A percentile compares a stretch with the other conserved stretches of the same genome.
Evolutionary conservation across 2,113 vertebrate genomes (phyloP).

Genomic region (Corythaixoides concolor): DNA sequence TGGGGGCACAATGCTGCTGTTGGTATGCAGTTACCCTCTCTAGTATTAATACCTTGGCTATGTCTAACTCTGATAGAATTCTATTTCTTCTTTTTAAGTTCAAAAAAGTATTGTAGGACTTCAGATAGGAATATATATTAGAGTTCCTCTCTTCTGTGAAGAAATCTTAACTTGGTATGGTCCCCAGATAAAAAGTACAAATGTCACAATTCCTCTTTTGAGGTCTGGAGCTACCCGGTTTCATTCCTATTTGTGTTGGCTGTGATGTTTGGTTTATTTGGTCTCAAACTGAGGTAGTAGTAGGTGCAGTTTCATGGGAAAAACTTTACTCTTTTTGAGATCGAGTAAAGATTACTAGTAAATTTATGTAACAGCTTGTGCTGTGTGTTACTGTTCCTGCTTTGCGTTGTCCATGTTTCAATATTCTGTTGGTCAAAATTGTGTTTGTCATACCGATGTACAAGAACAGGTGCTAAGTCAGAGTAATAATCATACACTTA

Average conservation of each 20-base stretch:
- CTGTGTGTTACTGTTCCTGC: neutral
- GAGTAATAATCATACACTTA: neutral
- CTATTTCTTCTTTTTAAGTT: neutral
- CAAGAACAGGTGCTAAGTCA: neutral
- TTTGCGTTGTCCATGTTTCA: neutral
- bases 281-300: neutral
- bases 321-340: neutral
- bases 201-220: neutral
- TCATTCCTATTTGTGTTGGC: neutral
- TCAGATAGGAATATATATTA: neutral
- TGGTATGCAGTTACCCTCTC: neutral
- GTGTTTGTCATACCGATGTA: neutral
- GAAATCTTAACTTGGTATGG: neutral
- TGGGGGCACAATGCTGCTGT: neutral
- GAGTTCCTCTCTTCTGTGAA: neutral
- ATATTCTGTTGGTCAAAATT: neutral
- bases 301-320: neutral
- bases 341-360: neutral
- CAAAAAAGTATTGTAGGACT: neutral
- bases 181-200: neutral
- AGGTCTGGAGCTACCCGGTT: neutral
- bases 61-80: neutral
- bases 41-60: neutral
- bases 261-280: neutral
- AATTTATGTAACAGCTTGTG: neutral